Percentiles rank a stretch among this genome's conserved stretches.
Evolutionary conservation across 2,797 vertebrate genomes (phyloP).

Genomic region (Oryzias dopingdopingensis): DNA sequence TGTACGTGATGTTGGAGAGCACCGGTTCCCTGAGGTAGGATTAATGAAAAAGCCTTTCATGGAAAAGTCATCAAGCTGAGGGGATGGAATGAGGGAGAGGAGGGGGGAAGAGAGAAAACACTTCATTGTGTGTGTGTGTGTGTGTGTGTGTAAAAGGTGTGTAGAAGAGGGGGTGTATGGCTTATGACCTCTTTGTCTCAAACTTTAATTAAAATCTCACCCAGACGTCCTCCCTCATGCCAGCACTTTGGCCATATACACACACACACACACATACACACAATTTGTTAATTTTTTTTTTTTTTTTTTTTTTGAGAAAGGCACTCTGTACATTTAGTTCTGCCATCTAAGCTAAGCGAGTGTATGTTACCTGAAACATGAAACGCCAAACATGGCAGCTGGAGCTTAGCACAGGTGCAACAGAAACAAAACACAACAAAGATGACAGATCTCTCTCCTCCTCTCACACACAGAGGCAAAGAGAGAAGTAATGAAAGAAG

Average conservation of each 20-base stretch:
- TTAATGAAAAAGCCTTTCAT: slow-evolving; percentile 85
- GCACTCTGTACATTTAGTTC: slow-evolving; percentile 51
- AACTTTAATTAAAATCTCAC: slow-evolving; percentile 86
- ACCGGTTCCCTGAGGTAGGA: slow-evolving; percentile 81
- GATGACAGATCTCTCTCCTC: slow-evolving; percentile 66
- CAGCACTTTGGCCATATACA: slow-evolving; percentile 70
- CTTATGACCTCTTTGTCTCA: slow-evolving; percentile 84
- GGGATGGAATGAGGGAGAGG: slow-evolving; percentile 76
- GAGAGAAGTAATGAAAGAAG: slow-evolving; percentile 72
- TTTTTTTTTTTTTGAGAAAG: slow-evolving; percentile 21
- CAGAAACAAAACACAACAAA: slow-evolving; percentile 75
- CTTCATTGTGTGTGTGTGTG: slow-evolving; percentile 62
- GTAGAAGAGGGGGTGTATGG: slow-evolving; percentile 72
- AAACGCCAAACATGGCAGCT: slow-evolving; percentile 77
- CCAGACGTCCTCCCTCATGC: slow-evolving; percentile 81
- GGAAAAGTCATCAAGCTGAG: slow-evolving; percentile 84
- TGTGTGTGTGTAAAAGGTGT: slow-evolving; percentile 45
- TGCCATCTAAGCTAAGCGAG: slow-evolving; percentile 47
- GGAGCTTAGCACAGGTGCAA: slow-evolving; percentile 79
- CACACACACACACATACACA: slow-evolving; percentile 56
- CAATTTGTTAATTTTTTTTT: slow-evolving; percentile 3
- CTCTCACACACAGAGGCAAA: slow-evolving; percentile 28
- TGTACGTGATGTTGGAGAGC: slow-evolving; percentile 75
- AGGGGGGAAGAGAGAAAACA: slow-evolving; percentile 70
- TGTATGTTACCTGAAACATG: slow-evolving; percentile 66